Evolutionary conservation across 2,888 invertebrate species (phyloP), one percentile per base, ranked within the genome.

Genomic region (Harpalus rubripes): DNA sequence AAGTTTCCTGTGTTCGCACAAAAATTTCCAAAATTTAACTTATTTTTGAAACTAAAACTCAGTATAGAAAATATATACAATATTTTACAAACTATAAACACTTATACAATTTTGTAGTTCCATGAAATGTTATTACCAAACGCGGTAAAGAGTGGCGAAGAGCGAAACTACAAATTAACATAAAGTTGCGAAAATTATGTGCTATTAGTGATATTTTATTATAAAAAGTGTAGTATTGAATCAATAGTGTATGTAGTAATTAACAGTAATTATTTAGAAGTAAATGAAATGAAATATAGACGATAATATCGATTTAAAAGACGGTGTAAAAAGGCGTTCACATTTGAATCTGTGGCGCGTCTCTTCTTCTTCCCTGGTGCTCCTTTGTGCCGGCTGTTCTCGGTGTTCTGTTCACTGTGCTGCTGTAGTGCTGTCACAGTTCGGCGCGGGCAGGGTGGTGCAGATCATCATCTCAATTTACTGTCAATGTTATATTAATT

Each of bases 381-480:
- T 86, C 87, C 86, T 86, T 87, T 87, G 88, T 87, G 87, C 87
- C 87, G 87, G 87, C 85, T 85, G 86, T 86, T 87, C 83, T 88
- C 86, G 87, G 32, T 32, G 32, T 32, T 32, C 88, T 85, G 87
- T 85, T 87, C 86, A 87, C 87, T 87, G 86, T 59, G 61, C 61
- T 84, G 84, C 52, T 85, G 63, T 85, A 65, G 86, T 87, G 83
- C 85, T 87, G 88, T 88, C 88, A 88, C 87, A 87, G 88, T 88
- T 88, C 83, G 86, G 87, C 86, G 88, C 87, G 87, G 87, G 86
- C 86, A 88, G 88, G 88, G 88, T 88, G 88, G 88, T 88, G 88
- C 87, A 88, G 86, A 86, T 84, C 85, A 80, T 85, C 81, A 74
- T 81, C 68, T 86, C 84, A 84, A 78, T 84, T 79, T 76, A 79